These are phyloP conservation scores for Mus pahari DNA, from an alignment of 2,113 vertebrate species.

Conservation along the genomic window DNA sequence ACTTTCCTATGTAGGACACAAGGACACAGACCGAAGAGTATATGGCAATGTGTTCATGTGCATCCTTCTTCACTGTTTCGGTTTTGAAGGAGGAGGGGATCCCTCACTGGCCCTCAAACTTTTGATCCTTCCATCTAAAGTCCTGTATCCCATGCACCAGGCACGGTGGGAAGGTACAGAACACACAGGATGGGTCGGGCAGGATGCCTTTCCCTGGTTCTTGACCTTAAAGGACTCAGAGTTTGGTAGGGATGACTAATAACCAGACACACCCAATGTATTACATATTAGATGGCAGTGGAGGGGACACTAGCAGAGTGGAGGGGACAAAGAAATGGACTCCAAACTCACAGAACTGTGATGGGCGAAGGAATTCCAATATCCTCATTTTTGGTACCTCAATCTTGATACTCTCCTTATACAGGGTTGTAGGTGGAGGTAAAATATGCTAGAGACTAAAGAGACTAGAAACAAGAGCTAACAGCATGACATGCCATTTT, in stretches of 20 bases:
- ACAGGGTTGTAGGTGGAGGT: background rate
- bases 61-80: background rate
- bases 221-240: constrained; percentile 9
- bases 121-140: background rate
- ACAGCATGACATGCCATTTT: background rate
- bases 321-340: background rate
- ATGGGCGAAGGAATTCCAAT: background rate
- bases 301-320: background rate
- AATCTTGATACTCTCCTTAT: background rate
- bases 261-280: background rate
- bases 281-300: background rate
- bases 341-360: background rate
- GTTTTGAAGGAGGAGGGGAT: constrained; percentile 22
- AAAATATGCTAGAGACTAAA: background rate
- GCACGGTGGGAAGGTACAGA: background rate
- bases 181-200: background rate
- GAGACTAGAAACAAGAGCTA: background rate
- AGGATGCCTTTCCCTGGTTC: background rate
- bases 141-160: background rate
- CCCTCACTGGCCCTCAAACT: background rate
- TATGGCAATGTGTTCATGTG: background rate
- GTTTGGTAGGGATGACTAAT: background rate
- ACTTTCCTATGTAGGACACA: background rate
- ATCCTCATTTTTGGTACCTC: background rate
- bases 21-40: background rate